Percentiles rank a stretch among this genome's conserved stretches.
These are phyloP conservation scores for Atta cephalotes DNA, from an alignment of 1,140 invertebrate species.

Conservation along the genomic window DNA sequence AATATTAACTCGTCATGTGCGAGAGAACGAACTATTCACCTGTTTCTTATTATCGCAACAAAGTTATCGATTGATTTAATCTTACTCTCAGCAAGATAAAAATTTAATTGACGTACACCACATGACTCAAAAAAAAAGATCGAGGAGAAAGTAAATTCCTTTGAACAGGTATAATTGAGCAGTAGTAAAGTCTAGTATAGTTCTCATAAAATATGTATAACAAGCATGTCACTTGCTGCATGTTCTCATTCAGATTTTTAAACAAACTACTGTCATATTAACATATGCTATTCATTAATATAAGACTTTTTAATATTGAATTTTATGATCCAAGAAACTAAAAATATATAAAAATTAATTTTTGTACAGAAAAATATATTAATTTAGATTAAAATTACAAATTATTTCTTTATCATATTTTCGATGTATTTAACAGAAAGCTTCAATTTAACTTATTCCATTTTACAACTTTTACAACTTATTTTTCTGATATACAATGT, in stretches of 20 bases:
- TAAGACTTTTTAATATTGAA: not conserved
- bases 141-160: constrained; percentile 51
- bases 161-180: constrained; percentile 1
- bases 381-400: not conserved
- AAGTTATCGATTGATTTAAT: constrained; percentile 48
- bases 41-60: constrained; percentile 1
- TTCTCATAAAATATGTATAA: constrained; percentile 6
- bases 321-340: not conserved
- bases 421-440: not conserved
- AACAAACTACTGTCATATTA: constrained; percentile 35
- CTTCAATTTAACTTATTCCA: not conserved
- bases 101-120: constrained; percentile 10
- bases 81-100: not conserved
- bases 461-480: not conserved
- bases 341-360: not conserved
- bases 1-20: constrained; percentile 28
- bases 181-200: not conserved
- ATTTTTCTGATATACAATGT: not conserved
- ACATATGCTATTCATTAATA: not conserved
- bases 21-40: not conserved
- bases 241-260: constrained; percentile 12
- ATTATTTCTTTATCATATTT: not conserved
- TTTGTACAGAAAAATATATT: not conserved
- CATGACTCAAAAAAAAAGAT: not conserved
- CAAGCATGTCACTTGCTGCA: not conserved